Evolutionary conservation across 2,888 invertebrate species (phyloP).

Genomic region (Carterocephalus palaemon): DNA sequence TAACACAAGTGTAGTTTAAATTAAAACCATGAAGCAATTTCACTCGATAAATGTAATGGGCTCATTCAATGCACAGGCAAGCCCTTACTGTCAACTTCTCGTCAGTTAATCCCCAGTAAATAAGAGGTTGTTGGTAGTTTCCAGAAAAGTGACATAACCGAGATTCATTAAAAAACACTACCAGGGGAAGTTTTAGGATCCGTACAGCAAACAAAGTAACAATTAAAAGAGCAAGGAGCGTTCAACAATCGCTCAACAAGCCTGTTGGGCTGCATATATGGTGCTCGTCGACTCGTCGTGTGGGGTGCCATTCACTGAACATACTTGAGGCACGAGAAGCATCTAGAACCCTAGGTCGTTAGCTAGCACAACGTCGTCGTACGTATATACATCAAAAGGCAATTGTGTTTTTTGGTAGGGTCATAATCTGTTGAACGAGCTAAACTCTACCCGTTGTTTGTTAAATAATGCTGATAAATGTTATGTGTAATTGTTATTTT

Average conservation of each 20-base stretch:
- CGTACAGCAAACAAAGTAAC: conserved; percentile 17
- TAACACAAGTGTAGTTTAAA: background rate
- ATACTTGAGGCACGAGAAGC: conserved; percentile 14
- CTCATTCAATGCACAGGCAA: background rate
- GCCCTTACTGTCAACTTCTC: background rate
- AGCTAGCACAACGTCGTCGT: conserved; percentile 15
- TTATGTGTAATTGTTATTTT: too few relatives aligned
- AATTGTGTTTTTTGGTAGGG: conserved; percentile 4
- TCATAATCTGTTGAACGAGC: conserved; percentile 3
- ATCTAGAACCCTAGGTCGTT: conserved; percentile 24
- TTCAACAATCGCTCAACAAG: conserved; percentile 15
- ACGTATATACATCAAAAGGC: conserved; percentile 18
- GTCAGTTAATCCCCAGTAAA: background rate
- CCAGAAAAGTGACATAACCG: conserved; percentile 17
- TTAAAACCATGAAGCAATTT: background rate
- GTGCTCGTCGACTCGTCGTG: background rate
- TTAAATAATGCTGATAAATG: background rate
- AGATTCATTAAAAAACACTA: conserved; percentile 17
- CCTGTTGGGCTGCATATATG: conserved; percentile 3
- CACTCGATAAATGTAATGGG: background rate
- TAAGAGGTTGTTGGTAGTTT: conserved; percentile 12
- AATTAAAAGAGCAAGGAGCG: conserved; percentile 21
- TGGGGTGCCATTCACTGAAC: conserved; percentile 18
- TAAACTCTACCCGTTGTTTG: background rate
- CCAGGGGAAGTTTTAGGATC: conserved; percentile 11